phyloP scores from a whole-genome alignment of 2,888 invertebrate genomes.

The Morpho deidamia region DNA sequence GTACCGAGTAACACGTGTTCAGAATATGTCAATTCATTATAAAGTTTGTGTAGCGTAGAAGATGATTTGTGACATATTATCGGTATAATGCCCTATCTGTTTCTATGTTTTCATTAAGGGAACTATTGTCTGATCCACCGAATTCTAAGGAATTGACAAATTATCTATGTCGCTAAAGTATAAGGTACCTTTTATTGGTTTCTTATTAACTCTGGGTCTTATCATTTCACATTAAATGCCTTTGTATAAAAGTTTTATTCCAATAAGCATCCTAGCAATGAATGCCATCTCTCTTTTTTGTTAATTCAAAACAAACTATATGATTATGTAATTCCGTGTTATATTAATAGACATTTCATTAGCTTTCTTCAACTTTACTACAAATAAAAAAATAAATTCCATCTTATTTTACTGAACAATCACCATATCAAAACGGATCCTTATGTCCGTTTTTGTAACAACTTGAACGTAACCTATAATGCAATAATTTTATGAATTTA shows the following conservation, averaged over 20 bases:
- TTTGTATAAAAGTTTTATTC: background rate
- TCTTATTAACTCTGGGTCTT: conserved; percentile 39
- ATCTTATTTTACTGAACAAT: too few relatives aligned
- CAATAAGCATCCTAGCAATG: conserved; percentile 13
- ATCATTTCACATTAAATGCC: conserved; percentile 21
- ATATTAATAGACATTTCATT: too few relatives aligned
- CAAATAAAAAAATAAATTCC: too few relatives aligned
- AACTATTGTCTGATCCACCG: conserved; percentile 56
- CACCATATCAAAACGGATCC: too few relatives aligned
- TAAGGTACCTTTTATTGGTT: conserved; percentile 50
- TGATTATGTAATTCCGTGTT: too few relatives aligned
- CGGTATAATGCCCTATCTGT: conserved; percentile 68
- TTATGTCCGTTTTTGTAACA: too few relatives aligned
- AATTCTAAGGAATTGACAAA: conserved; percentile 68
- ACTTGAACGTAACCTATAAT: too few relatives aligned
- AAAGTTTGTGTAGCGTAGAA: conserved; percentile 67
- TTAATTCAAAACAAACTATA: too few relatives aligned
- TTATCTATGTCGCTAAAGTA: conserved; percentile 40
- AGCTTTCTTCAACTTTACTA: too few relatives aligned
- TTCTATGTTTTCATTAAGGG: conserved; percentile 57
- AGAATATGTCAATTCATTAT: conserved; percentile 77
- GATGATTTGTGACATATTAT: conserved; percentile 77
- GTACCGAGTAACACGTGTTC: conserved; percentile 58
- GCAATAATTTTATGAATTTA: too few relatives aligned
- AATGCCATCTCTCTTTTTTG: too few relatives aligned